Percentiles rank a stretch among this genome's conserved stretches.
Conservation (phyloP, 2,797 vertebrate genomes). For the Pampus argenteus region DNA sequence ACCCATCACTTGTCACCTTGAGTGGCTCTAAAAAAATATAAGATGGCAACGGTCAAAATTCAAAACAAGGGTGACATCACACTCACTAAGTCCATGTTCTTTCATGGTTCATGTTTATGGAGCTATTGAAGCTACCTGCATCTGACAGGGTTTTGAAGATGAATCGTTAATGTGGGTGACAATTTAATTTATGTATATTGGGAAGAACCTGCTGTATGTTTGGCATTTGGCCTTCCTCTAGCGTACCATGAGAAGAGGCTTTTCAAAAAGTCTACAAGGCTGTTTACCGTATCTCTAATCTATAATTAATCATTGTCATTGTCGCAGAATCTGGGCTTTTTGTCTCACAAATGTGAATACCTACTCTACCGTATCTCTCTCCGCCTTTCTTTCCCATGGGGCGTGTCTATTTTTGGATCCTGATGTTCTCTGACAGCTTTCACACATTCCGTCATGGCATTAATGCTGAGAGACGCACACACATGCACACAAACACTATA, state of each 20-base stretch:
- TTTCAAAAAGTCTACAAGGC: constrained; percentile 25
- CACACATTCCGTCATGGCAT: constrained; percentile 68
- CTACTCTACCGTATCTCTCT: constrained; percentile 12
- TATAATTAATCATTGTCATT: constrained; percentile 71
- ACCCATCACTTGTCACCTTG: too few relatives aligned
- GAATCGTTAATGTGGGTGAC: too few relatives aligned
- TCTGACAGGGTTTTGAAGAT: too few relatives aligned
- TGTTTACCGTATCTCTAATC: constrained; percentile 63
- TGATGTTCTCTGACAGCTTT: constrained; percentile 81
- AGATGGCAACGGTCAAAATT: too few relatives aligned
- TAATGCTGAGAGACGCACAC: constrained; percentile 39
- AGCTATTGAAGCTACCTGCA: too few relatives aligned
- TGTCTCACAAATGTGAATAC: constrained; percentile 58
- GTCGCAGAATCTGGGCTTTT: constrained; percentile 62
- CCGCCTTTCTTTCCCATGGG: constrained; percentile 48
- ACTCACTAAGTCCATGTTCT: too few relatives aligned
- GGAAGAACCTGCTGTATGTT: constrained; percentile 5
- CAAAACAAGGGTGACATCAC: too few relatives aligned
- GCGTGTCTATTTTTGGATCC: constrained; percentile 75
- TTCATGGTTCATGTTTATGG: too few relatives aligned
- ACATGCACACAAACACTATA: constrained; percentile 6
- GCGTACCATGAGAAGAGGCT: constrained; percentile 13
- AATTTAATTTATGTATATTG: background rate
- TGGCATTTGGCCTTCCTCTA: constrained; percentile 23
- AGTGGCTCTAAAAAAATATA: too few relatives aligned